Conservation (phyloP, 2,888 invertebrate genomes). For the Pterostichus madidus region DNA sequence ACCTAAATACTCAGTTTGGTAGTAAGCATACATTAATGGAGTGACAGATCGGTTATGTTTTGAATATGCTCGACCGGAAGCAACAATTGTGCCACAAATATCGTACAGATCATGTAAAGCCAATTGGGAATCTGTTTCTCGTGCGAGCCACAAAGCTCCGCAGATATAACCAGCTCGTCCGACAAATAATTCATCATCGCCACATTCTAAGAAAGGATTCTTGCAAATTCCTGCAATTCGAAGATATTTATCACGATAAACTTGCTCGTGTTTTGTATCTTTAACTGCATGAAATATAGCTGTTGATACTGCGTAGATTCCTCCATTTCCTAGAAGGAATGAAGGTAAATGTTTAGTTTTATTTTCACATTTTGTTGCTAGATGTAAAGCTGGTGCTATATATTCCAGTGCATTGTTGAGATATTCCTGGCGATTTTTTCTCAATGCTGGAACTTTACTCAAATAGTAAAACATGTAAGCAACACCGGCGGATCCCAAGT, state of each 20-base stretch:
- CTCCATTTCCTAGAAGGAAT: constrained; percentile 89
- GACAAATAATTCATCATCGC: constrained; percentile 91
- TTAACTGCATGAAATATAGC: constrained; percentile 81
- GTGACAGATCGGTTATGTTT: constrained; percentile 79
- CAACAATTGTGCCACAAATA: constrained; percentile 84
- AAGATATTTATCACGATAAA: constrained; percentile 76
- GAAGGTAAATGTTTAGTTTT: constrained; percentile 82
- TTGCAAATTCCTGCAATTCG: constrained; percentile 77
- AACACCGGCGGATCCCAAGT: constrained; percentile 85
- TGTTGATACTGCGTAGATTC: constrained; percentile 86
- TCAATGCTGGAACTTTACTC: constrained; percentile 79
- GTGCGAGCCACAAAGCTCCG: constrained; percentile 86
- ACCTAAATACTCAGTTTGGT: constrained; percentile 86
- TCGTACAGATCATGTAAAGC: constrained; percentile 79
- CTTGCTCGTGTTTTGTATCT: constrained; percentile 74
- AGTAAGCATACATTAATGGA: constrained; percentile 90
- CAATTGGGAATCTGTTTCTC: constrained; percentile 78
- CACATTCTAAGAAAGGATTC: constrained; percentile 81
- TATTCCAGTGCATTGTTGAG: constrained; percentile 81
- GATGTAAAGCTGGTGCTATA: constrained; percentile 81
- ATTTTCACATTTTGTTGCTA: constrained; percentile 77
- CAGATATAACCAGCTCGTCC: constrained; percentile 91
- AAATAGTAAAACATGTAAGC: constrained; percentile 88
- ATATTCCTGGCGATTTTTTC: constrained; percentile 77
- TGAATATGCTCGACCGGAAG: constrained; percentile 86